A percentile compares a stretch with the other conserved stretches of the same genome.
These are phyloP conservation scores for Pangasianodon gigas DNA, from an alignment of 2,113 vertebrate genomes.

Conservation along the genomic window DNA sequence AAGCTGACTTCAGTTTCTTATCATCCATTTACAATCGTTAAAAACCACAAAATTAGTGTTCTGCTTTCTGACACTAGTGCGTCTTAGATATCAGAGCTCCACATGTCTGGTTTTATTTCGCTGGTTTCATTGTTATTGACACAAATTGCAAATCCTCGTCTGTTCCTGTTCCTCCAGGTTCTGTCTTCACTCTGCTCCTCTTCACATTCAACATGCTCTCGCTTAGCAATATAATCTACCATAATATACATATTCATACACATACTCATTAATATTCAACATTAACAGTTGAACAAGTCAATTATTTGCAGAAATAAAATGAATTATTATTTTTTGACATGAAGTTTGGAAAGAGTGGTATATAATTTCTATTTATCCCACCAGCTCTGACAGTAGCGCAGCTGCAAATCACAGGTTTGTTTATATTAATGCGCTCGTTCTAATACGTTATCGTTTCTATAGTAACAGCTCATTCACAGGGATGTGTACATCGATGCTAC, in stretches of 20 bases:
- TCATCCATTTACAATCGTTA: neutral
- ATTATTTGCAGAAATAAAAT: too few relatives aligned
- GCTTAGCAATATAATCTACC: too few relatives aligned
- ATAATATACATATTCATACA: too few relatives aligned
- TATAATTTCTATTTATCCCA: too few relatives aligned
- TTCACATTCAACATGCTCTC: neutral
- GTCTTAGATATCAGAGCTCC: neutral
- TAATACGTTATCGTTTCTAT: neutral
- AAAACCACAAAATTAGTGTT: neutral
- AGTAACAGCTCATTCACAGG: neutral
- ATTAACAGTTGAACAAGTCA: too few relatives aligned
- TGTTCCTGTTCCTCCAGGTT: neutral
- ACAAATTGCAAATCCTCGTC: neutral
- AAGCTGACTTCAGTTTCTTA: neutral
- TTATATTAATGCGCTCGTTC: neutral
- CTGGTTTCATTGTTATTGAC: neutral
- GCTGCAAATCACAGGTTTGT: neutral
- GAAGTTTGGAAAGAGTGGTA: too few relatives aligned
- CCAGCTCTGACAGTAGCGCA: too few relatives aligned
- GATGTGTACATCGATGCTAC: fast-evolving
- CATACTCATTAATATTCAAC: too few relatives aligned
- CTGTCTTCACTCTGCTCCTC: neutral
- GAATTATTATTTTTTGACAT: too few relatives aligned
- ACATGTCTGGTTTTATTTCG: neutral
- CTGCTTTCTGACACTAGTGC: neutral